Evolutionary conservation across 2,113 vertebrate genomes (phyloP), one percentile per base, ranked within the genome.

Genomic region (Microtus richardsoni): DNA sequence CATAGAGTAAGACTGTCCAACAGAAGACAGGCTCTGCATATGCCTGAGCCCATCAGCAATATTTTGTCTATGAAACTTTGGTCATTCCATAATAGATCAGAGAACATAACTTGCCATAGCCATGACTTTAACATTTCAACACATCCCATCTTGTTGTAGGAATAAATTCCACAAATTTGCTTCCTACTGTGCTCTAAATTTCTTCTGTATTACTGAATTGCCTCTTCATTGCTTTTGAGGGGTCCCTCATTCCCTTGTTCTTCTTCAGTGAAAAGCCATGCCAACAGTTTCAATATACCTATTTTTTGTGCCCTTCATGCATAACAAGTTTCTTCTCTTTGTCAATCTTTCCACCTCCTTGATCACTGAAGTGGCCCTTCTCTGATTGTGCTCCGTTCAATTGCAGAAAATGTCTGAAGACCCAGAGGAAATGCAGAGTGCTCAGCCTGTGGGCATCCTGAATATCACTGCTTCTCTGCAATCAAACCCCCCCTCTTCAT

Each of bases 321-420:
- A 62, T 74, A 82, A 91, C 58, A 91, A 24, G 0, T 92, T 52
- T 89, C 80, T 87, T 54, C 73, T 92, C 70, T 22, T 84, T 89
- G 79, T 84, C 91, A 90, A 33, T 75, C 79, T 93, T 83, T 75
- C 49, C 5, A 96, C 49, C 78, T 87, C 79, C 89, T 97, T 91
- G 78, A 95, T 97, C 94, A 89, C 91, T 89, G 79, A 96, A 96
- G 96, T 89, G 94, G 79, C 21, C 83, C 84, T 93, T 96, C 94
- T 89, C 88, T 80, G 89, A 97, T 19, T 84, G 9, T 66, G 70
- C 44, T 93, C 66, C 6, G 16, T 93, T 92, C 47, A 75, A 8
- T 79, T 93, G 84, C 79, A 80, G 89, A 96, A 92, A 93, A 94
- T 24, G 74, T 64, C 78, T 79, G 28, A 89, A 75, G 78, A 95